Evolutionary conservation across 2,888 invertebrate species (phyloP), one percentile per base, ranked within the genome.

Genomic region (Ferrisia virgata): DNA sequence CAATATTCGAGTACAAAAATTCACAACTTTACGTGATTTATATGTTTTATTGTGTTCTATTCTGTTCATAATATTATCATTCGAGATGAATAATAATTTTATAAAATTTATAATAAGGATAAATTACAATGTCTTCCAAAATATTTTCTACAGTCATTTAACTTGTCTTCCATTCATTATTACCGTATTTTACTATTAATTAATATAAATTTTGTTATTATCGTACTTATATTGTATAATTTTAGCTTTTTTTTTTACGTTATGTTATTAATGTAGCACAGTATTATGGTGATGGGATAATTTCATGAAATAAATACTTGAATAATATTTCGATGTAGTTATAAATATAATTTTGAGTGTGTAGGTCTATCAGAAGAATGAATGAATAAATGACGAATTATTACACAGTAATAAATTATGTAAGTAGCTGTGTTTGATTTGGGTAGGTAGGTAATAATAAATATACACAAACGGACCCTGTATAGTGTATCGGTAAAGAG

Each of bases 101-200:
- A 53, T 53, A 53, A 53, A 53, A 53, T 53, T 53, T 53, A 53
- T 53, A 53, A 53, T 53, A 53, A 53, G 53, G 53, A 69, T 69
- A 69, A 69, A 28, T 31, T 69, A 69, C 69, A 53, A 69, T 15
- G 69, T 69, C 69, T 69, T 69, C 69, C 69, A 69, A 69, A 69
- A 69, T 69, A 69, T 69, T 69, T 69, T 69, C 69, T 69, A 69
- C 31, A 69, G 31, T 40, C 40, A 40, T 40, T 40, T 40, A 40
- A 40, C 40, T 40, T 11, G 40, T 53, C 53, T 8, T 8, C 43
- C 43, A 43, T 43, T 43, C 43, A 13, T 43, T 36, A 36, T 43
- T 43, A 43, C 8, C 15, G 43, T 43, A 15, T 11, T 43, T 43
- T 43, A 11, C 13, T 43, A 15, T 43, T 43, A 15, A 43, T 43